These are phyloP conservation scores for Drosophila eohydei DNA, from an alignment of 2,888 invertebrate genomes.

Conservation along the genomic window DNA sequence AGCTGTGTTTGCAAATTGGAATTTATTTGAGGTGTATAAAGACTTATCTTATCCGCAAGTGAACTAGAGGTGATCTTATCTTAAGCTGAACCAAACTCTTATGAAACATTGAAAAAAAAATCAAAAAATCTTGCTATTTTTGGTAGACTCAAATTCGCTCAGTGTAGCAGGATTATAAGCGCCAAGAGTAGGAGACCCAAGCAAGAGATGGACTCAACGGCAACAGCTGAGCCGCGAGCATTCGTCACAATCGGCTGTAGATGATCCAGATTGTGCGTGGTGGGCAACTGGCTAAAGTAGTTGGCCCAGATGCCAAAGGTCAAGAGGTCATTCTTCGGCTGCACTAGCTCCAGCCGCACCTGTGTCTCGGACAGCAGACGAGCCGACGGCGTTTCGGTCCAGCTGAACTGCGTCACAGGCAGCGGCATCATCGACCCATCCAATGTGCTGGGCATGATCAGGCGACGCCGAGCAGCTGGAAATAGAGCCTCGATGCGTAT, in stretches of 20 bases:
- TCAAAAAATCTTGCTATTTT: neutral
- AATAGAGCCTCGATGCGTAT: slow-evolving; percentile 76
- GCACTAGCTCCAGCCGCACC: slow-evolving; percentile 48
- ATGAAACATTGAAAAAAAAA: neutral
- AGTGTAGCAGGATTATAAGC: neutral
- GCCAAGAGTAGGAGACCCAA: neutral
- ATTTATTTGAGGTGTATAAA: neutral
- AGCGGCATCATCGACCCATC: slow-evolving; percentile 75
- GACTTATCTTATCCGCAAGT: neutral
- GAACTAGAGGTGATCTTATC: neutral
- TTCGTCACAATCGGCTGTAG: slow-evolving; percentile 41
- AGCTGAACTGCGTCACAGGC: slow-evolving; percentile 62
- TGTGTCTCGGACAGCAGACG: slow-evolving; percentile 17
- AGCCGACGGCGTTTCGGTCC: slow-evolving; percentile 48
- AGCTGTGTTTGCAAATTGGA: neutral
- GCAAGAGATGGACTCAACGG: neutral
- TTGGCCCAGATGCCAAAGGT: slow-evolving; percentile 84
- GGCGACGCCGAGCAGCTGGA: slow-evolving; percentile 57
- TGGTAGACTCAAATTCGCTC: no score
- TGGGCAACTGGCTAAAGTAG: slow-evolving; percentile 62
- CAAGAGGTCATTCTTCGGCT: slow-evolving; percentile 75
- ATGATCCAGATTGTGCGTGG: slow-evolving; percentile 68
- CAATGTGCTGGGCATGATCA: slow-evolving; percentile 81
- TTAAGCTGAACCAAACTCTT: neutral
- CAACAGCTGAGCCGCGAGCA: neutral